Conservation (phyloP, 2,113 vertebrate genomes). For the Scalopus aquaticus region DNA sequence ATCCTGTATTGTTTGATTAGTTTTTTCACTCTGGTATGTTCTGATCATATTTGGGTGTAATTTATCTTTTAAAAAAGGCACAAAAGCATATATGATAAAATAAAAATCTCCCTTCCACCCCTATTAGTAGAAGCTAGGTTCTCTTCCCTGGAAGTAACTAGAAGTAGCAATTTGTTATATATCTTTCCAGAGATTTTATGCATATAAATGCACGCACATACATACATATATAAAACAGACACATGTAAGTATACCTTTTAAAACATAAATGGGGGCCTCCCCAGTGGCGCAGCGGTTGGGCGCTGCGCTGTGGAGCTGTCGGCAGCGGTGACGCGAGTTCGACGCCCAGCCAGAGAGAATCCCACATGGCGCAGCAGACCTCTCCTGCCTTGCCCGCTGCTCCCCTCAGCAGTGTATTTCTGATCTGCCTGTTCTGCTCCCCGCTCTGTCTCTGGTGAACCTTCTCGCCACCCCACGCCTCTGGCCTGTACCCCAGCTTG, state of each 20-base stretch:
- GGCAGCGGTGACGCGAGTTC: too few species aligned
- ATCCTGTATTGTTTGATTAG: background rate
- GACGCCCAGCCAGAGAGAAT: too few species aligned
- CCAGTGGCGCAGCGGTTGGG: too few species aligned
- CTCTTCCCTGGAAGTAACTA: background rate
- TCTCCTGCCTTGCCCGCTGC: too few species aligned
- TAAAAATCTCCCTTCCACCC: background rate
- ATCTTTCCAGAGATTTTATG: background rate
- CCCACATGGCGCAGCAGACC: too few species aligned
- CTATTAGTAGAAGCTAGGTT: background rate
- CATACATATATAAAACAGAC: background rate
- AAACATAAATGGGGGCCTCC: too few species aligned
- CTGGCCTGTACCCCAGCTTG: too few species aligned
- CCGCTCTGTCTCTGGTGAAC: too few species aligned
- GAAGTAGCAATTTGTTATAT: background rate
- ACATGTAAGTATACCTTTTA: background rate
- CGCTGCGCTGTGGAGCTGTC: too few species aligned
- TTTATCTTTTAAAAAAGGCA: constrained; percentile 9
- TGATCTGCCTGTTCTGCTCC: too few species aligned
- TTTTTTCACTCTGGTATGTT: background rate
- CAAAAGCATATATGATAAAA: background rate
- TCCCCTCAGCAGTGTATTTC: too few species aligned
- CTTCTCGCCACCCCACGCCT: too few species aligned
- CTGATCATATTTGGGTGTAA: background rate
- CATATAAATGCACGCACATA: background rate